Base-by-base conservation (phyloP, 2,113 vertebrate genomes). In the Serilophus lunatus region DNA sequence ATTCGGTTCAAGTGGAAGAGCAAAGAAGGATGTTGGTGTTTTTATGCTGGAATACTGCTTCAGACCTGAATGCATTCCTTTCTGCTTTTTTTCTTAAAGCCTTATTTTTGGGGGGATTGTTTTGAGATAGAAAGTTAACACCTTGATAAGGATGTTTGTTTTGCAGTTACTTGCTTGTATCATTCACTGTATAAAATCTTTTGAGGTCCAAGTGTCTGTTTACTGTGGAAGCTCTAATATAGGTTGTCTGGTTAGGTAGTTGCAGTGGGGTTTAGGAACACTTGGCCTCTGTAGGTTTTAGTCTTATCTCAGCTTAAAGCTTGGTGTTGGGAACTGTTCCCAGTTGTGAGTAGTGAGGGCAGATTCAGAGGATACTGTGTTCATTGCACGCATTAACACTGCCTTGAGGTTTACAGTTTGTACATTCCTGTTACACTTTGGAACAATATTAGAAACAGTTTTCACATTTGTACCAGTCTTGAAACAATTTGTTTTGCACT, bases 391-490 rank as follows among this genome's bases (percentile, higher is more conserved):
- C 86, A 72, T 90, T 81, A 38, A 81, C 75, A 68, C 88, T 75
- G 72, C 71, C 77, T 74, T 33, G 80, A 88, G 60, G 51, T 88
- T 95, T 90, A 80, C 76, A 63, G 15, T 82, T 59, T 51, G 29
- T 88, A 96, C 94, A 95, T 92, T 96, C 88, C 92, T 95, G 4
- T 61, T 68, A 92, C 44, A 25, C 79, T 88, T 90, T 45, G 75
- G 79, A 85, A 87, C 75, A 76, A 70, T 16, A 77, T 44, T 44
- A 51, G 72, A 49, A 94, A 75, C 56, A 10, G 9, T 81, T 90
- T 82, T 83, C 68, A 53, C 54, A 9, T 75, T 86, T 81, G 47
- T 86, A 66, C 44, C 2, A 7, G 10, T 78, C 51, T 88, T 22
- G 26, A 10, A 49, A 75, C 38, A 33, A 29, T 81, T 94, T 71